Conservation (phyloP, 2,888 invertebrate genomes). For the Folsomia candida region DNA sequence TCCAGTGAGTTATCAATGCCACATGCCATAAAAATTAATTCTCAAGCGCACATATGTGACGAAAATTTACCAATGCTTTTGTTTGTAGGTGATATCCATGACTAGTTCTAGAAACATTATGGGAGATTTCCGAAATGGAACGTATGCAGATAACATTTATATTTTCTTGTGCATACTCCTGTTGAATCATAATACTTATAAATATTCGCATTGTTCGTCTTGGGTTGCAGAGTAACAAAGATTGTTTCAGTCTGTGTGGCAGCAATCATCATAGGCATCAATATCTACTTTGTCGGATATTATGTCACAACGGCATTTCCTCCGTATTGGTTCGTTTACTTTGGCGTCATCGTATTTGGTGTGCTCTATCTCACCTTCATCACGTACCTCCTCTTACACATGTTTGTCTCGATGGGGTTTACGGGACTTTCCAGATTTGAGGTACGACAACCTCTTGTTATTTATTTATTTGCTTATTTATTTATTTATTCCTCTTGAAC, state of each 20-base stretch:
- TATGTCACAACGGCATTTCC: slow-evolving; percentile 60
- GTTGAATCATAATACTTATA: too few relatives aligned
- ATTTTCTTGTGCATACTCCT: too few relatives aligned
- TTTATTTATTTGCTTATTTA: neutral
- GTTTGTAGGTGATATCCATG: slow-evolving; percentile 80
- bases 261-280: slow-evolving; percentile 71
- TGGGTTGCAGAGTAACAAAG: slow-evolving; percentile 68
- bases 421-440: slow-evolving; percentile 32
- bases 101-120: slow-evolving; percentile 75
- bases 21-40: too few relatives aligned
- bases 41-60: too few relatives aligned
- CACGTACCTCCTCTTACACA: slow-evolving; percentile 70
- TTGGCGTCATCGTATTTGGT: slow-evolving; percentile 60
- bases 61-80: too few relatives aligned
- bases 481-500: slow-evolving; percentile 1
- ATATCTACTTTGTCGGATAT: slow-evolving; percentile 68
- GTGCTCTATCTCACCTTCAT: slow-evolving; percentile 70
- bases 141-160: slow-evolving; percentile 58
- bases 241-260: slow-evolving; percentile 67
- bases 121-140: slow-evolving; percentile 79
- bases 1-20: too few relatives aligned
- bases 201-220: too few relatives aligned
- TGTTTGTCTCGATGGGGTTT: slow-evolving; percentile 67
- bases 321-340: slow-evolving; percentile 57
- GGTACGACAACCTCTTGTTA: slow-evolving; percentile 15